A percentile compares a stretch with the other conserved stretches of the same genome.
These are phyloP conservation scores for Oncorhynchus gorbuscha DNA, from an alignment of 2,113 vertebrate species.

Conservation along the genomic window DNA sequence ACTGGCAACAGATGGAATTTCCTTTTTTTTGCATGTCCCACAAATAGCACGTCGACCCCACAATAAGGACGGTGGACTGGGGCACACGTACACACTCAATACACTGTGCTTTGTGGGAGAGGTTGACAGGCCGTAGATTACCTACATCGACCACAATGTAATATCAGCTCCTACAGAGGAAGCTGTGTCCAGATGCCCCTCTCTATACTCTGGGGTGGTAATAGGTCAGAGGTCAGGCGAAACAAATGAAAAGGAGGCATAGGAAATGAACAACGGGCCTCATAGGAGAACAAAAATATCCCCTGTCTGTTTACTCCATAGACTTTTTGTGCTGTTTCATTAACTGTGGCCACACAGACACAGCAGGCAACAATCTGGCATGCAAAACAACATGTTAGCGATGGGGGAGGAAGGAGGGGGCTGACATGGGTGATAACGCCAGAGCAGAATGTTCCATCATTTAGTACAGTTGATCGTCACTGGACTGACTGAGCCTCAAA, in stretches of 20 bases:
- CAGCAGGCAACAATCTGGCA: slow-evolving; percentile 22
- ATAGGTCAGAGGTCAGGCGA: slow-evolving; percentile 65
- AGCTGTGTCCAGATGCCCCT: slow-evolving; percentile 54
- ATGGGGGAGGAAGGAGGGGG: slow-evolving; percentile 5
- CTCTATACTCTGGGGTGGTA: slow-evolving; percentile 38
- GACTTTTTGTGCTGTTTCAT: slow-evolving; percentile 35
- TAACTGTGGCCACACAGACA: slow-evolving; percentile 25
- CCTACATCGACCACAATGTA: slow-evolving; percentile 56
- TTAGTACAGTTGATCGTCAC: too few relatives aligned
- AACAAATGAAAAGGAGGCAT: slow-evolving; percentile 42
- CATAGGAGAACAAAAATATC: slow-evolving; percentile 43
- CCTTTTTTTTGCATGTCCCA: too few relatives aligned
- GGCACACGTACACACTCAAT: too few relatives aligned
- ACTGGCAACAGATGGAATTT: too few relatives aligned
- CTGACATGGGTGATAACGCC: too few relatives aligned
- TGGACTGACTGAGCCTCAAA: too few relatives aligned
- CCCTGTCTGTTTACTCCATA: slow-evolving; percentile 32
- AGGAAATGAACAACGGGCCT: slow-evolving; percentile 36
- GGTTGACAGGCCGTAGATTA: slow-evolving; percentile 44
- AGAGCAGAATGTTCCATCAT: too few relatives aligned
- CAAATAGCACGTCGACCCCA: too few relatives aligned
- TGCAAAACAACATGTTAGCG: not conserved
- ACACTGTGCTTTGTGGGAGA: slow-evolving; percentile 33
- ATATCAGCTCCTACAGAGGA: slow-evolving; percentile 41
- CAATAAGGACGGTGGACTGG: too few relatives aligned